These are phyloP conservation scores for Pristionchus japonicus DNA, from an alignment of 2,888 invertebrate species.

Conservation along the genomic window DNA sequence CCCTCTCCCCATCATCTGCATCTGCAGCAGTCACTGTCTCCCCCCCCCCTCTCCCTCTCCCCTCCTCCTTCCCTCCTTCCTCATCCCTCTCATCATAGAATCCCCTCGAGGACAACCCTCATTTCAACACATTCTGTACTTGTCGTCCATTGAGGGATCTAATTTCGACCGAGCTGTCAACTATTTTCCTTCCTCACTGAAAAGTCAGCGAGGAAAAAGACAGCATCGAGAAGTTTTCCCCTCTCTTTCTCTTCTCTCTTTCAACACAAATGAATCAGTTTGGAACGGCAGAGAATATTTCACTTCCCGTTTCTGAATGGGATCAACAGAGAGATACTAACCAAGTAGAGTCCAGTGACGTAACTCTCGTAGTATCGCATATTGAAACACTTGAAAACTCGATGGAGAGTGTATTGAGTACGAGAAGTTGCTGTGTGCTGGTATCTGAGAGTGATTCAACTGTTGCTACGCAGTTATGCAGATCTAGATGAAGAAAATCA, in stretches of 20 bases:
- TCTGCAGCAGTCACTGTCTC: background rate
- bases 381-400: conserved; percentile 75
- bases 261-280: background rate
- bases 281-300: background rate
- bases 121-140: conserved; percentile 6
- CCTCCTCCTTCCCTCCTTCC: too few species aligned
- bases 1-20: background rate
- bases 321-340: conserved; percentile 49
- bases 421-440: conserved; percentile 74
- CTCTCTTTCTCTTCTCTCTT: background rate
- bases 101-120: background rate
- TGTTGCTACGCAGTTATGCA: too few species aligned
- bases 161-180: conserved; percentile 15
- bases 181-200: background rate
- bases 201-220: background rate
- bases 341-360: conserved; percentile 75
- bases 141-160: background rate
- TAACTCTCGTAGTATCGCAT: conserved; percentile 74
- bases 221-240: background rate
- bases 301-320: background rate
- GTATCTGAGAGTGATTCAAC: too few species aligned
- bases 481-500: too few species aligned
- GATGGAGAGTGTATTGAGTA: conserved; percentile 73
- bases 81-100: background rate
- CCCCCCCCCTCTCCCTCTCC: background rate